Percentiles rank a stretch among this genome's conserved stretches.
These are phyloP conservation scores for Proterorhinus semilunaris DNA, from an alignment of 2,113 vertebrate genomes.

Conservation along the genomic window DNA sequence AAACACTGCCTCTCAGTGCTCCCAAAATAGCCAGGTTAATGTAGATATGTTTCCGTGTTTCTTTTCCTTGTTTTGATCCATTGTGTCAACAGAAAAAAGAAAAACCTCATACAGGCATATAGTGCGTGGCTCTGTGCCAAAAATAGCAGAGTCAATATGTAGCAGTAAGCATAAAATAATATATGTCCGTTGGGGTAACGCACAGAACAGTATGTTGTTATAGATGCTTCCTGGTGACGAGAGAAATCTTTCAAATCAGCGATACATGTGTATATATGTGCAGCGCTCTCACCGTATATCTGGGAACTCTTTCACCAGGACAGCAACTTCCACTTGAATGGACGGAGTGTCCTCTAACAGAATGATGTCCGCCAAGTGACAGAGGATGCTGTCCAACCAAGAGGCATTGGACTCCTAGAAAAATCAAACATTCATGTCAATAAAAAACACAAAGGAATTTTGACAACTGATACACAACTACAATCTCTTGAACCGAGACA, in stretches of 20 bases:
- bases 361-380: slow-evolving; percentile 85
- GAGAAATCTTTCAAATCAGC: slow-evolving; percentile 9
- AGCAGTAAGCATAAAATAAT: slow-evolving; percentile 50
- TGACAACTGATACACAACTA: neutral
- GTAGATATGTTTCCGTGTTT: slow-evolving; percentile 58
- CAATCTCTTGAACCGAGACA: no score
- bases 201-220: slow-evolving; percentile 35
- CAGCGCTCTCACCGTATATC: slow-evolving; percentile 82
- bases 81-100: slow-evolving; percentile 54
- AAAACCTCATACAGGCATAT: slow-evolving; percentile 29
- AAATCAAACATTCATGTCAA: neutral
- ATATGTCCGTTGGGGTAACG: slow-evolving; percentile 35
- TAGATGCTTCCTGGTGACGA: slow-evolving; percentile 41
- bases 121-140: slow-evolving; percentile 33
- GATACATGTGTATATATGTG: slow-evolving; percentile 10
- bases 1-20: slow-evolving; percentile 43
- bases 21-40: slow-evolving; percentile 68
- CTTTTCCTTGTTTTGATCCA: slow-evolving; percentile 73
- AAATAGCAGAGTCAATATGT: slow-evolving; percentile 53
- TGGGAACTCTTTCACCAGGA: slow-evolving; percentile 87
- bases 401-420: slow-evolving; percentile 82
- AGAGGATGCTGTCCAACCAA: slow-evolving; percentile 84
- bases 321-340: slow-evolving; percentile 91
- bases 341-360: slow-evolving; percentile 87
- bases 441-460: neutral